phyloP scores from a whole-genome alignment of 2,797 vertebrate species.

The Melopsittacus undulatus region DNA sequence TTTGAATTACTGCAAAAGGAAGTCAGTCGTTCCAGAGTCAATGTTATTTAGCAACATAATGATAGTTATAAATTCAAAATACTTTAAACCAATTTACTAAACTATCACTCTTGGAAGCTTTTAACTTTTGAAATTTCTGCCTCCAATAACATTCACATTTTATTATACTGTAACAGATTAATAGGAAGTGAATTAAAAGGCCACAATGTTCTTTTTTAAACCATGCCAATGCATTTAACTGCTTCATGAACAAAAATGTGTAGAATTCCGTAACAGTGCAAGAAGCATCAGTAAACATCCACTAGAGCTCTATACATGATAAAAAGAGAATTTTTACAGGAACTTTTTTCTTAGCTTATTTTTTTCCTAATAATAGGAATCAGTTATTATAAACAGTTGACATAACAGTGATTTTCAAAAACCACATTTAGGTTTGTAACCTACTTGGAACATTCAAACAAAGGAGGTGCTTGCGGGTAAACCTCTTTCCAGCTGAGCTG shows the following conservation, averaged over 20 bases:
- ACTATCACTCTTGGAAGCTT: slow-evolving; percentile 62
- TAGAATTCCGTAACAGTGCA: neutral
- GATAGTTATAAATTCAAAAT: slow-evolving; percentile 78
- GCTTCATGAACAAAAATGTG: neutral
- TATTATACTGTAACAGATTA: slow-evolving; percentile 16
- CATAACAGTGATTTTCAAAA: neutral
- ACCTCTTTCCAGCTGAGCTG: neutral
- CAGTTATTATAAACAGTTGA: neutral
- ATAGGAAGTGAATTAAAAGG: slow-evolving; percentile 50
- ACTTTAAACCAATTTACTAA: slow-evolving; percentile 74
- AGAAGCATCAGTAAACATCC: neutral
- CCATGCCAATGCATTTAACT: neutral
- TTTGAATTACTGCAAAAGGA: slow-evolving; percentile 78
- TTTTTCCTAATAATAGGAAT: neutral
- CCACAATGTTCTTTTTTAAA: slow-evolving; percentile 11
- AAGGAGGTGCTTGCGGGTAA: neutral
- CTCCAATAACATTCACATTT: slow-evolving; percentile 43
- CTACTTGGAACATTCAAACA: neutral
- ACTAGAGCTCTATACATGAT: neutral
- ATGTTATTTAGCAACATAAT: slow-evolving; percentile 77
- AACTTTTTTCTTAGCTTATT: neutral
- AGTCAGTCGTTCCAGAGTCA: slow-evolving; percentile 76
- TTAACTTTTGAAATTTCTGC: slow-evolving; percentile 56
- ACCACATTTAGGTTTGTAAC: neutral
- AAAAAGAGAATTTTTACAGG: neutral